Base-by-base conservation (phyloP, 2,113 vertebrate genomes). In the Crotalus tigris region DNA sequence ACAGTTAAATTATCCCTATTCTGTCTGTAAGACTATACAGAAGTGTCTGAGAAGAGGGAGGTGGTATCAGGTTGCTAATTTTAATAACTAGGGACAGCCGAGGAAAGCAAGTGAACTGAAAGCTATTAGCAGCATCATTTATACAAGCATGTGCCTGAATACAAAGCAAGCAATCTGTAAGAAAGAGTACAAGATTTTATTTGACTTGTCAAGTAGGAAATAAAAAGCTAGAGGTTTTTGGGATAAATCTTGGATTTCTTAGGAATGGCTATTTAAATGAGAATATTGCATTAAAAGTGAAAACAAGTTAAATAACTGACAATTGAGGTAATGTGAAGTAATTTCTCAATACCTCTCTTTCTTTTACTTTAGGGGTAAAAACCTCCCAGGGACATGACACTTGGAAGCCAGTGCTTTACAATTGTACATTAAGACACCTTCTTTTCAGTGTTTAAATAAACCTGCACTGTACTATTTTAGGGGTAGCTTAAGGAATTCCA, bases 401-500 rank as follows among this genome's bases (percentile, higher is more conserved):
- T 44, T 88, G 91, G 12, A 85, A 15, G 12, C 21, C 59, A 88
- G 19, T n/a, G 44, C 55, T 61, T 5, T 55, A 11, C 0, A 5
- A 24, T 4, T 53, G 1, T 85, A 26, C 0, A 3, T 5, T 24
- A 64, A 87, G 69, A 92, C 33, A 51, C 54, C 9, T 92, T 19
- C 85, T 90, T 87, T 10, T 33, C 81, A 51, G 1, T 10, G 91
- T 90, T 95, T 94, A 86, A 87, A 95, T 21, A 87, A 0, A 0
- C 23, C 59, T 92, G 1, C 0, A 0, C 5, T 21, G 64, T 93
- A 23, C 90, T 51, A 58, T 87, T 69, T n/a, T 15, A 95, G n/a
- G 5, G 58, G 92, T 85, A 93, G 57, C 33, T 95, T 92, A 95
- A 94, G 96, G 33, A 94, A 33, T 39, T 61, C 26, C 33, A 69